phyloP scores from a whole-genome alignment of 2,888 invertebrate species.

The Scaptomyza reducta region DNA sequence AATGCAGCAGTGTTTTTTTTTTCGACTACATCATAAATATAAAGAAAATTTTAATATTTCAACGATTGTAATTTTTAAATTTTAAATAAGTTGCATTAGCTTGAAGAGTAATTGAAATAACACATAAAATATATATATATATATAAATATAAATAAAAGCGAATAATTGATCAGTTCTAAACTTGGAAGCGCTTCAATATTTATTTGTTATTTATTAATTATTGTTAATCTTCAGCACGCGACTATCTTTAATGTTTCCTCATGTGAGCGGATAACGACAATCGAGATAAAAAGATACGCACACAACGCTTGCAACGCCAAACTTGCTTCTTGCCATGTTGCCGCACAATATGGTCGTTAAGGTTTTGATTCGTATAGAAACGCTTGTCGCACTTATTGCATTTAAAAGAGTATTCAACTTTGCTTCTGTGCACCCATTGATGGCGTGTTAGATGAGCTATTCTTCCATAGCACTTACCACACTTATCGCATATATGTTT shows the following conservation, averaged over 20 bases:
- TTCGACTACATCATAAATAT: slow-evolving; percentile 45
- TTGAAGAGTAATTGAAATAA: slow-evolving; percentile 71
- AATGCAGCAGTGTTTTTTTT: slow-evolving; percentile 40
- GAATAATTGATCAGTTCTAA: slow-evolving; percentile 59
- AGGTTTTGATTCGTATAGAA: slow-evolving; percentile 67
- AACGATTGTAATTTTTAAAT: slow-evolving; percentile 52
- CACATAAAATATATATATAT: slow-evolving; percentile 36
- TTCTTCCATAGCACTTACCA: slow-evolving; percentile 70
- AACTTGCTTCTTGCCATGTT: slow-evolving; percentile 61
- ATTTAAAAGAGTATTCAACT: slow-evolving; percentile 37
- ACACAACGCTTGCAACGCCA: slow-evolving; percentile 75
- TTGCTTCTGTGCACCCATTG: slow-evolving; percentile 46
- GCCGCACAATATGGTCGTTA: slow-evolving; percentile 71
- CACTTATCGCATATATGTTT: slow-evolving; percentile 73
- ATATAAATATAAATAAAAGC: slow-evolving; percentile 52
- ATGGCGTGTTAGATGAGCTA: slow-evolving; percentile 58
- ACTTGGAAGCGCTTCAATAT: slow-evolving; percentile 3
- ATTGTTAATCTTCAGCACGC: background rate
- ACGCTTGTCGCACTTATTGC: slow-evolving; percentile 47
- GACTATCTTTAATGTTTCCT: slow-evolving; percentile 46
- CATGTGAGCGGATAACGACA: slow-evolving; percentile 63
- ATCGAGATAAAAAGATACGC: slow-evolving; percentile 60
- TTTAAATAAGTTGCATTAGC: slow-evolving; percentile 68
- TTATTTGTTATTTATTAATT: background rate
- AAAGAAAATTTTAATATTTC: slow-evolving; percentile 55